Conservation (phyloP, 2,888 invertebrate genomes). For the Drosophila kambysellisi region DNA sequence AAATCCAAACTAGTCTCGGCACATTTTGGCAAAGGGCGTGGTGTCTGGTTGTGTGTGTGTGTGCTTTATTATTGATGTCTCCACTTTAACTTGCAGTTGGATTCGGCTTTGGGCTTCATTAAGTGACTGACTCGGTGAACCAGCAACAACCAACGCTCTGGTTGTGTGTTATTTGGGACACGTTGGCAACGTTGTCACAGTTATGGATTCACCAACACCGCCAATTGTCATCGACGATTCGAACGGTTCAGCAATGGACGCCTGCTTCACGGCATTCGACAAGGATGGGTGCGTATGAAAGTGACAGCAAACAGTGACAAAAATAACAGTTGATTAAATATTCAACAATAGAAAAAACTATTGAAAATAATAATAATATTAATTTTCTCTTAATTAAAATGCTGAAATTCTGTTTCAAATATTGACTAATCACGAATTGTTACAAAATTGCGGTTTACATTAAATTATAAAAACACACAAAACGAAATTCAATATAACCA, state of each 20-base stretch:
- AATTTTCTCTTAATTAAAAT: neutral
- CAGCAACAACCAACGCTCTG: slow-evolving; percentile 30
- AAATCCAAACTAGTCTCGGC: slow-evolving; percentile 13
- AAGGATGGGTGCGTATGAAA: slow-evolving; percentile 91
- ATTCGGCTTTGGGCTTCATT: slow-evolving; percentile 63
- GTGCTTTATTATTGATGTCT: slow-evolving; percentile 72
- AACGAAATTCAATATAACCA: neutral
- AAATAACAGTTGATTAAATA: slow-evolving; percentile 6
- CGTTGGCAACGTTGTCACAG: slow-evolving; percentile 69
- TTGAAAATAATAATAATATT: neutral
- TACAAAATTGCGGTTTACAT: neutral
- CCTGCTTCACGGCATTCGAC: slow-evolving; percentile 95
- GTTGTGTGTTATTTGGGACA: slow-evolving; percentile 58
- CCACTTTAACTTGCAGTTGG: slow-evolving; percentile 75
- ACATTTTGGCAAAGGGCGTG: slow-evolving; percentile 8
- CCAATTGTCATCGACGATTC: slow-evolving; percentile 86
- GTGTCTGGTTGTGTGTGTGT: slow-evolving; percentile 14
- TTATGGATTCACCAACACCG: slow-evolving; percentile 85
- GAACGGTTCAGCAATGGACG: slow-evolving; percentile 91
- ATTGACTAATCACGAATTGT: neutral
- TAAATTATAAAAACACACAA: neutral
- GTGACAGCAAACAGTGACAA: slow-evolving; percentile 1
- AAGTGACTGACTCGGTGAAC: slow-evolving; percentile 47
- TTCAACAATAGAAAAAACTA: neutral
- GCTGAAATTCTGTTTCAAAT: neutral